Base-by-base conservation (phyloP, 2,888 invertebrate species). In the Epirrhoe tristata region DNA sequence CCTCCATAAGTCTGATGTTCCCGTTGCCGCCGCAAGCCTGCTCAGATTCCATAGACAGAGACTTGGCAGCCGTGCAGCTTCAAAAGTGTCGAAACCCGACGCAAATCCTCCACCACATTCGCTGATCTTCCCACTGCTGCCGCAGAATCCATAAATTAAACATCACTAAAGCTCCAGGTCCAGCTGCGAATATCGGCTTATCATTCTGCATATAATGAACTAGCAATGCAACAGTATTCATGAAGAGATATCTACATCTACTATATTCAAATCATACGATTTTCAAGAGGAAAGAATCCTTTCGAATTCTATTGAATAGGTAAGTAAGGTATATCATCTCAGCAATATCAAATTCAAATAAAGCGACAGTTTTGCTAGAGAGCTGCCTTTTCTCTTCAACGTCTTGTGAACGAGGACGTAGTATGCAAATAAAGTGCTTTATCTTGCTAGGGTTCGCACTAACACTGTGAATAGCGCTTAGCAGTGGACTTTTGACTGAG, bases 71-170 rank as follows among this genome's bases (percentile, higher is more conserved):
- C 98, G 87, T 96, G 98, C 86, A 97, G 98, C 94, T 98, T 98
- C 95, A 98, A 98, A n/a, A n/a, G n/a, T n/a, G n/a, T n/a, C n/a
- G n/a, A n/a, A n/a, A n/a, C n/a, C n/a, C n/a, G n/a, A n/a, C n/a
- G n/a, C n/a, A n/a, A n/a, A n/a, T n/a, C n/a, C n/a, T n/a, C n/a
- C n/a, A 94, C 98, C 98, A 81, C 98, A 98, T 94, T 98, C 98
- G 81, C 94, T 98, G 88, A 98, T 98, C 90, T 98, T 98, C 94
- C 12, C 39, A n/a, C n/a, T n/a, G n/a, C n/a, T n/a, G n/a, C n/a
- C n/a, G n/a, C n/a, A n/a, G n/a, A n/a, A n/a, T n/a, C n/a, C 24
- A 24, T 24, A 24, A 24, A 24, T 24, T 2, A 24, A 24, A 24
- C 24, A 3, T 24, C 24, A 24, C 24, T 2, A 24, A 24, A 24